These are phyloP conservation scores for Onthophagus sagittarius DNA, from an alignment of 2,888 invertebrate species.

Conservation along the genomic window DNA sequence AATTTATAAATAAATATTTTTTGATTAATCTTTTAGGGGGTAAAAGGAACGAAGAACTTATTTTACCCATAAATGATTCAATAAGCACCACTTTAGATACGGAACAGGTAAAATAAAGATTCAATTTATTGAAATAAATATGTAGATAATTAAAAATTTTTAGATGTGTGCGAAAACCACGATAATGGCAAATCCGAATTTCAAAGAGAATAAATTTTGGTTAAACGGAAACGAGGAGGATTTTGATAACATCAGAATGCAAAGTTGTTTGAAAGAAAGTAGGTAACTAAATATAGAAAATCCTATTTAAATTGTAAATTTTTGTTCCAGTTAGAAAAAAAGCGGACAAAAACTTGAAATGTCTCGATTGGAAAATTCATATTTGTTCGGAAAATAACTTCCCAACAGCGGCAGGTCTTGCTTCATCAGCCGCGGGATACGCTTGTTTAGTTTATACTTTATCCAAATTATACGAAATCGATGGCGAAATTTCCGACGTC, in stretches of 20 bases:
- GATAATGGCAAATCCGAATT: constrained; percentile 67
- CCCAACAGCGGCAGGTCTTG: constrained; percentile 96
- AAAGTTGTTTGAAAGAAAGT: constrained; percentile 73
- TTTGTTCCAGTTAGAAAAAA: constrained; percentile 25
- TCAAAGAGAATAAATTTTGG: constrained; percentile 79
- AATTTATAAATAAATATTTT: constrained; percentile 21
- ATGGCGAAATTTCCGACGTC: constrained; percentile 69
- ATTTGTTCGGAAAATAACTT: constrained; percentile 94
- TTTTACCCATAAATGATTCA: constrained; percentile 94
- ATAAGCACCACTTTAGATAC: constrained; percentile 86
- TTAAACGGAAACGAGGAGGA: constrained; percentile 80
- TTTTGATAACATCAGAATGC: constrained; percentile 67
- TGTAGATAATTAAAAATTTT: constrained; percentile 24
- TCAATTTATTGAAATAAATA: background rate
- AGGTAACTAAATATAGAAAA: constrained; percentile 39
- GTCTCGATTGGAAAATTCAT: constrained; percentile 64
- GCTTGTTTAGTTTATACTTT: constrained; percentile 85
- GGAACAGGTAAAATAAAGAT: constrained; percentile 58
- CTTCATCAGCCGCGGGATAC: constrained; percentile 97
- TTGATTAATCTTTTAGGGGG: constrained; percentile 67
- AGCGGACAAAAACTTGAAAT: background rate
- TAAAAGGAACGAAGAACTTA: constrained; percentile 86
- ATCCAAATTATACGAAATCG: constrained; percentile 69
- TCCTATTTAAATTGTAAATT: constrained; percentile 22
- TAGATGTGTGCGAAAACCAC: constrained; percentile 90